Percentiles rank a stretch among this genome's conserved stretches.
Conservation (phyloP, 2,888 invertebrate species). For the Leptinotarsa haldemani region DNA sequence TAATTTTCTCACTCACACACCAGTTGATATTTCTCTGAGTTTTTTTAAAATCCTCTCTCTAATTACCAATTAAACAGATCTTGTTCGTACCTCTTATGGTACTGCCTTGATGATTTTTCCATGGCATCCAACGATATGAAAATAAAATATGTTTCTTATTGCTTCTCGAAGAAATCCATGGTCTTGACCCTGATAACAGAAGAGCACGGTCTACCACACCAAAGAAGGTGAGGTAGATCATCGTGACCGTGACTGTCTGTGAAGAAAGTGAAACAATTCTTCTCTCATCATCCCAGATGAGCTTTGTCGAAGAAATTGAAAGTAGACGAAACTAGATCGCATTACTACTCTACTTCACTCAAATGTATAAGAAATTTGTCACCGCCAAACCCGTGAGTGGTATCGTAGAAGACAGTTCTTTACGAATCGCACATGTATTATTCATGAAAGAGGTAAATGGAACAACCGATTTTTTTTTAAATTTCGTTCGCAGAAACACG, state of each 20-base stretch:
- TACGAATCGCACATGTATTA: neutral
- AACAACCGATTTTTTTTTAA: neutral
- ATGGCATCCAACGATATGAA: too few species aligned
- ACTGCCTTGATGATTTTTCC: too few species aligned
- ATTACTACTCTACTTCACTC: neutral
- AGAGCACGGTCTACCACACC: neutral
- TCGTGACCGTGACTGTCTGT: neutral
- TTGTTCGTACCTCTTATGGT: too few species aligned
- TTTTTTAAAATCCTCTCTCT: too few species aligned
- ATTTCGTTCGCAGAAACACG: constrained; percentile 10
- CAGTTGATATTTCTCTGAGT: too few species aligned
- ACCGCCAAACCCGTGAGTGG: neutral
- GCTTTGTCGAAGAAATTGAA: neutral
- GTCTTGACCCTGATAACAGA: constrained; percentile 4
- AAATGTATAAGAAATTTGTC: neutral
- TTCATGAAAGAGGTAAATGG: constrained; percentile 6
- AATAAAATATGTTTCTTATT: neutral
- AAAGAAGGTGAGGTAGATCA: neutral
- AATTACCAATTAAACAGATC: too few species aligned
- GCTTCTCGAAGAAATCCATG: neutral
- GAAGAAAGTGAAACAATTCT: neutral
- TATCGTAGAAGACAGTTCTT: neutral
- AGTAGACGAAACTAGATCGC: neutral
- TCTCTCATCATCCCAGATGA: neutral
- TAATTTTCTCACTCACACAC: too few species aligned